Percentiles rank a stretch among this genome's conserved stretches.
Evolutionary conservation across 1,140 invertebrate genomes (phyloP).

Genomic region (Drosophila kikkawai): DNA sequence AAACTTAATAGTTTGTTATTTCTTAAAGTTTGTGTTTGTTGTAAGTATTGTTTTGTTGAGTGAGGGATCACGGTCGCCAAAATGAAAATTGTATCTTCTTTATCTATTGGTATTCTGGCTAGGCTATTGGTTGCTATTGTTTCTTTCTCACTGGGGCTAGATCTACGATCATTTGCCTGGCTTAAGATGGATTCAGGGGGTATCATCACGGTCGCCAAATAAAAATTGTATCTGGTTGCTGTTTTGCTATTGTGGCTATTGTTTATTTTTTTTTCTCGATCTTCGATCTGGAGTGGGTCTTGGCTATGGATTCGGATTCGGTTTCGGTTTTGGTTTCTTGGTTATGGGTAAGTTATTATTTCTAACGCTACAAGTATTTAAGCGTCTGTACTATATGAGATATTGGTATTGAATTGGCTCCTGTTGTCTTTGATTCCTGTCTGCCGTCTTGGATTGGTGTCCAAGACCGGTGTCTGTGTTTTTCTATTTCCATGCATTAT

Average conservation of each 20-base stretch:
- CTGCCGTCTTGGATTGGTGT: not conserved
- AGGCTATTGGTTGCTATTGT: conserved; percentile 2
- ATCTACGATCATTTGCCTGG: conserved; percentile 22
- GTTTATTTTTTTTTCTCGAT: conserved; percentile 1
- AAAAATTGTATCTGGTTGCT: conserved; percentile 1
- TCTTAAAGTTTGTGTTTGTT: conserved; percentile 14
- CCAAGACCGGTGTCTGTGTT: conserved; percentile 6
- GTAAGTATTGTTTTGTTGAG: conserved; percentile 35
- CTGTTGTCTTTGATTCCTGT: conserved; percentile 29
- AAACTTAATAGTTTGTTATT: conserved; percentile 44
- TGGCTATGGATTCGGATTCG: conserved; percentile 16
- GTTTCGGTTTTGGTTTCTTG: not conserved
- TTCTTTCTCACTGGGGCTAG: conserved; percentile 4
- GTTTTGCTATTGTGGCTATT: conserved; percentile 15
- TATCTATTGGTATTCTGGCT: conserved; percentile 9
- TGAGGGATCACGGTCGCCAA: conserved; percentile 24
- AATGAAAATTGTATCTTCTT: conserved; percentile 17
- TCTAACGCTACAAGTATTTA: conserved; percentile 44
- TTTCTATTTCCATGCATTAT: conserved; percentile 33
- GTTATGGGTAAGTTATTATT: conserved; percentile 34
- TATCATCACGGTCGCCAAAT: conserved; percentile 23
- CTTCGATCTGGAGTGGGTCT: conserved; percentile 2
- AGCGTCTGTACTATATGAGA: conserved; percentile 48
- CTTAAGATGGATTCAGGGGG: not conserved
- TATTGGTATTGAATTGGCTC: conserved; percentile 39